Conservation (phyloP, 2,888 invertebrate genomes). For the Entomobrya multifasciata region DNA sequence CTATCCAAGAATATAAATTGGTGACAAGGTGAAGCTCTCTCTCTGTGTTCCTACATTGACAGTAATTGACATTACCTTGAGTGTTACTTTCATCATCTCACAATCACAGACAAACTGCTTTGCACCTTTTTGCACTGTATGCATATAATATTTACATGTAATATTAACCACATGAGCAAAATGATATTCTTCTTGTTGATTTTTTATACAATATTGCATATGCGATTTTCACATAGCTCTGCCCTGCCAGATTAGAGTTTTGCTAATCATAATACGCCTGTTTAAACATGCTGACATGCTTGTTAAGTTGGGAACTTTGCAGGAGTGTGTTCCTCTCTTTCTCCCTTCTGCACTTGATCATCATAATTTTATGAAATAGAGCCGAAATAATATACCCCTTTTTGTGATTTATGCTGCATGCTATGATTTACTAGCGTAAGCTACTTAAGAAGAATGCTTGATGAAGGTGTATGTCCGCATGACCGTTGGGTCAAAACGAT, state of each 20-base stretch:
- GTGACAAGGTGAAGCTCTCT: constrained; percentile 15
- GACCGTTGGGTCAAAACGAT: no score
- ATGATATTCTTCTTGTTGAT: neutral
- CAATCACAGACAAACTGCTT: constrained; percentile 36
- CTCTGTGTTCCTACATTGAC: constrained; percentile 65
- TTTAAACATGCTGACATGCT: constrained; percentile 27
- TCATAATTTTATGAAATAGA: no score
- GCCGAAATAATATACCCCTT: no score
- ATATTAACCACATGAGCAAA: no score
- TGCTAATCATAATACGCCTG: neutral
- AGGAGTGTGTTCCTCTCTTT: no score
- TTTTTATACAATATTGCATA: no score
- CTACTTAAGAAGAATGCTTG: no score
- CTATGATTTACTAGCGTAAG: no score
- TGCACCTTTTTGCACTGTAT: neutral
- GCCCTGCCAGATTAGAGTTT: neutral
- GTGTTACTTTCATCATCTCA: constrained; percentile 29
- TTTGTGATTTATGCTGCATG: no score
- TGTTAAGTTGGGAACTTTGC: neutral
- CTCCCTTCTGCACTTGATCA: no score
- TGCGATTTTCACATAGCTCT: neutral
- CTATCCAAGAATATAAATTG: neutral
- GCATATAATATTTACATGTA: no score
- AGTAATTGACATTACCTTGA: constrained; percentile 65
- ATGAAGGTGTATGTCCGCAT: no score